Evolutionary conservation across 2,797 vertebrate genomes (phyloP).

Genomic region (Triplophysa yarkandensis): DNA sequence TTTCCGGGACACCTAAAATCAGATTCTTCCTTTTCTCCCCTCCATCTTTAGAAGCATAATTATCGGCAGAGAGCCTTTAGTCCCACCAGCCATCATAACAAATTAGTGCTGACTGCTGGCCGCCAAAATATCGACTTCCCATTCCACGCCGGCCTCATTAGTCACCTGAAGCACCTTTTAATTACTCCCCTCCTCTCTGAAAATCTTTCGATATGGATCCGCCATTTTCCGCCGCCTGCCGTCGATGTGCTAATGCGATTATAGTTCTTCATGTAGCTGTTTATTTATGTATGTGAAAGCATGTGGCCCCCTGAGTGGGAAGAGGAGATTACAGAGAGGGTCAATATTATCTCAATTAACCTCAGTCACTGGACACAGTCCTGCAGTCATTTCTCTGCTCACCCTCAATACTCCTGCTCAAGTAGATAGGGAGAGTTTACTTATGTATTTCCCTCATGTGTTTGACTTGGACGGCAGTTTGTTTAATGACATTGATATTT

Average conservation of each 20-base stretch:
- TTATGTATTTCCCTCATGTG: slow-evolving; percentile 24
- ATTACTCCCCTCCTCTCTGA: slow-evolving; percentile 78
- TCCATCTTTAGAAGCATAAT: slow-evolving; percentile 66
- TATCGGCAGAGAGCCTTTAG: slow-evolving; percentile 70
- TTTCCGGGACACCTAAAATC: slow-evolving; percentile 10
- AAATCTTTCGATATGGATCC: slow-evolving; percentile 78
- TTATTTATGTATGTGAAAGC: slow-evolving; percentile 77
- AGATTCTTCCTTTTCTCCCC: slow-evolving; percentile 12
- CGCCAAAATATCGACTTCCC: slow-evolving; percentile 86
- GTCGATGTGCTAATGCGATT: slow-evolving; percentile 81
- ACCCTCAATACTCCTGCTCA: slow-evolving; percentile 73
- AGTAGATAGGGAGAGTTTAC: not conserved
- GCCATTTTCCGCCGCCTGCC: slow-evolving; percentile 58
- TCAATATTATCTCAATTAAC: slow-evolving; percentile 90
- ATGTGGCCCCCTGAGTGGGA: slow-evolving; percentile 73
- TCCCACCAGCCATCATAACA: slow-evolving; percentile 81
- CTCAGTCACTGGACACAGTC: slow-evolving; percentile 67
- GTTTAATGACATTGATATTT: slow-evolving; percentile 1
- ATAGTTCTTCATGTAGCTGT: slow-evolving; percentile 77
- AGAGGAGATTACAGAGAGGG: slow-evolving; percentile 73
- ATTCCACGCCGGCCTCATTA: slow-evolving; percentile 84
- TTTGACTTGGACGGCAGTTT: slow-evolving; percentile 11
- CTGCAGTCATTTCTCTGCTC: slow-evolving; percentile 63
- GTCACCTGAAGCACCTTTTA: slow-evolving; percentile 95
- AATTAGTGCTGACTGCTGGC: slow-evolving; percentile 86